A percentile compares a stretch with the other conserved stretches of the same genome.
Conservation (phyloP, 2,113 vertebrate species). For the Aythya baeri region DNA sequence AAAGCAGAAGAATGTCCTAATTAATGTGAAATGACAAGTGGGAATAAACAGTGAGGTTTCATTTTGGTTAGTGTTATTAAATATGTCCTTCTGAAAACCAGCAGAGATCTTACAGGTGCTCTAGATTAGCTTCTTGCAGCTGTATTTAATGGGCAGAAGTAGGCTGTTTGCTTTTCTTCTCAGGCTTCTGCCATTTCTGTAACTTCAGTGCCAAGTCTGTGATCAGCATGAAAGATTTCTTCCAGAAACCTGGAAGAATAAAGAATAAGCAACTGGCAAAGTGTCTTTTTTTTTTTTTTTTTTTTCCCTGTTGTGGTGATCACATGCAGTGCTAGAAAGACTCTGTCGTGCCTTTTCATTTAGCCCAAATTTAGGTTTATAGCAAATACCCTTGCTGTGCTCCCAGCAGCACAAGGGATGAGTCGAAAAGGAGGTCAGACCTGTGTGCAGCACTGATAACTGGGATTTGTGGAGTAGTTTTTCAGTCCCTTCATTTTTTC, state of each 20-base stretch:
- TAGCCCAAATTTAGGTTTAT: background rate
- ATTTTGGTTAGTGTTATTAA: background rate
- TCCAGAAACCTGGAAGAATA: background rate
- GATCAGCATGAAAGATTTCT: background rate
- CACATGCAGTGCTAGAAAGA: background rate
- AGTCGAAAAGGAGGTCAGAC: background rate
- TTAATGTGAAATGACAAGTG: background rate
- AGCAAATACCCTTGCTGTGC: background rate
- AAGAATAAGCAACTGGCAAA: background rate
- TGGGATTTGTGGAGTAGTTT: background rate
- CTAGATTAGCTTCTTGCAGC: background rate
- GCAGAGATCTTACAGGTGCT: background rate
- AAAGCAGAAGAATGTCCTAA: background rate
- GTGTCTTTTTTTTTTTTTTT: background rate
- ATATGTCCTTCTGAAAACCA: background rate
- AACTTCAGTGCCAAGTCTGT: background rate
- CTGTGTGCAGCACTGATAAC: background rate
- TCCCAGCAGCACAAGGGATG: background rate
- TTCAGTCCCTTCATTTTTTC: background rate
- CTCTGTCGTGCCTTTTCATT: background rate
- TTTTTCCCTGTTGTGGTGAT: rapidly evolving
- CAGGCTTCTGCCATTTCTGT: background rate
- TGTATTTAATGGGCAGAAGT: background rate
- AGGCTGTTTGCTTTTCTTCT: background rate
- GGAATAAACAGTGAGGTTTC: background rate